Evolutionary conservation across 2,113 vertebrate species (phyloP).

Genomic region (Gobiocypris rarus): DNA sequence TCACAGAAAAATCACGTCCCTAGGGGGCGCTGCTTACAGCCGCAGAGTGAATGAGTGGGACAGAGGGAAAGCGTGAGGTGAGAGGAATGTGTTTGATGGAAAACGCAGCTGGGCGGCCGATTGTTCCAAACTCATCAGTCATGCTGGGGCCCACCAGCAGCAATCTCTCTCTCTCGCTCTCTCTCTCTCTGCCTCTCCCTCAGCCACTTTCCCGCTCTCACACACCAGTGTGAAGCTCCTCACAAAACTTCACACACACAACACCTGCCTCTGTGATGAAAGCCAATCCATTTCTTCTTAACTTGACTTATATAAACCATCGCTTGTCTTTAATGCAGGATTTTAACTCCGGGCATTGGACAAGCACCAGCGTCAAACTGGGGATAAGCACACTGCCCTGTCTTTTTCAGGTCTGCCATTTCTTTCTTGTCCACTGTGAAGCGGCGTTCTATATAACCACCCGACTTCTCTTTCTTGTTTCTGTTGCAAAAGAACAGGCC

Average conservation of each 20-base stretch:
- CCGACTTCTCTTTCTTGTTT: background rate
- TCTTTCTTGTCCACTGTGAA: background rate
- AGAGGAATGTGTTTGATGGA: slow-evolving; percentile 83
- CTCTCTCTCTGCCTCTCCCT: too few species aligned
- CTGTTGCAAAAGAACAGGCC: slow-evolving; percentile 53
- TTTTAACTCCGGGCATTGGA: slow-evolving; percentile 39
- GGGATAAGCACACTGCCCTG: background rate
- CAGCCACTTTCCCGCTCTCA: slow-evolving; percentile 31
- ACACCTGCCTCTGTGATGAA: slow-evolving; percentile 54
- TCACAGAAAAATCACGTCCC: slow-evolving; percentile 74
- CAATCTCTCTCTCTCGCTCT: slow-evolving; percentile 50
- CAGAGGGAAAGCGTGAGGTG: slow-evolving; percentile 72
- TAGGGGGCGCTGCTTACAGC: slow-evolving; percentile 69
- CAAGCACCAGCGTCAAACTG: background rate
- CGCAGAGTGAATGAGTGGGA: slow-evolving; percentile 64
- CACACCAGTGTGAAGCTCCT: slow-evolving; percentile 37
- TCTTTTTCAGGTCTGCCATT: background rate
- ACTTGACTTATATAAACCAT: slow-evolving; percentile 45
- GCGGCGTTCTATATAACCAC: background rate
- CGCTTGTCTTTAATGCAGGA: slow-evolving; percentile 33
- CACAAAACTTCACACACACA: slow-evolving; percentile 50
- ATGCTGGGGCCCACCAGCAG: slow-evolving; percentile 79
- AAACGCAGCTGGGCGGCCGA: slow-evolving; percentile 81
- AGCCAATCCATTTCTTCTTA: slow-evolving; percentile 49
- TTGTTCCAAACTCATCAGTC: slow-evolving; percentile 81